Evolutionary conservation across 2,888 invertebrate genomes (phyloP).

Genomic region (Mythimna pallens): DNA sequence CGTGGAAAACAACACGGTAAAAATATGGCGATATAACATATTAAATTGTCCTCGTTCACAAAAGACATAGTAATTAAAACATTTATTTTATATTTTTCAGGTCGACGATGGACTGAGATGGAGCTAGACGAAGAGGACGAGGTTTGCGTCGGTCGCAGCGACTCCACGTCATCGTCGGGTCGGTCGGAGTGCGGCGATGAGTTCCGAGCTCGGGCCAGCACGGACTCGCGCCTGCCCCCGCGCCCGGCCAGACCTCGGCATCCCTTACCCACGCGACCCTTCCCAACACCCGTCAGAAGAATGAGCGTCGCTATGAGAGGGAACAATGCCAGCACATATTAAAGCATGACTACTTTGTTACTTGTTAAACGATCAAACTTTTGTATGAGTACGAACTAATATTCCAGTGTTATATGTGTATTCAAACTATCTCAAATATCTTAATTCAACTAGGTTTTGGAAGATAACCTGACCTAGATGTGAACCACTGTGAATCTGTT

Average conservation of each 20-base stretch:
- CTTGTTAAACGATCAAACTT: constrained; percentile 20
- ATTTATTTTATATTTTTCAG: constrained; percentile 72
- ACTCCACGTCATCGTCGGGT: constrained; percentile 84
- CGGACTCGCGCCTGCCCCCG: constrained; percentile 91
- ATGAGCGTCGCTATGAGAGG: constrained; percentile 95
- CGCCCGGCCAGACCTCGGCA: constrained; percentile 91
- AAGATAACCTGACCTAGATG: constrained; percentile 15
- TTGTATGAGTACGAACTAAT: constrained; percentile 13
- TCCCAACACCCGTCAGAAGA: constrained; percentile 91
- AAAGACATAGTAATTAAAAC: background rate
- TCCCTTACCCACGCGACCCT: constrained; percentile 81
- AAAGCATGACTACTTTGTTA: constrained; percentile 43
- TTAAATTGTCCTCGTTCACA: background rate
- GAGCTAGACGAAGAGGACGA: constrained; percentile 92
- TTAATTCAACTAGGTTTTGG: background rate
- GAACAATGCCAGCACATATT: constrained; percentile 89
- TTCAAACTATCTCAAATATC: constrained; percentile 8
- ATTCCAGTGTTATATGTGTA: constrained; percentile 17
- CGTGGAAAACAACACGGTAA: background rate
- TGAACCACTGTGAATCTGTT: constrained; percentile 1
- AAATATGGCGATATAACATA: background rate
- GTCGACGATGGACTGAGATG: constrained; percentile 92
- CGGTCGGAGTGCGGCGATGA: constrained; percentile 83
- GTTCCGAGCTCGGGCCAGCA: constrained; percentile 94
- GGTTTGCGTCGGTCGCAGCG: constrained; percentile 78